phyloP scores from a whole-genome alignment of 2,888 invertebrate species.

The Plagodis dolabraria region DNA sequence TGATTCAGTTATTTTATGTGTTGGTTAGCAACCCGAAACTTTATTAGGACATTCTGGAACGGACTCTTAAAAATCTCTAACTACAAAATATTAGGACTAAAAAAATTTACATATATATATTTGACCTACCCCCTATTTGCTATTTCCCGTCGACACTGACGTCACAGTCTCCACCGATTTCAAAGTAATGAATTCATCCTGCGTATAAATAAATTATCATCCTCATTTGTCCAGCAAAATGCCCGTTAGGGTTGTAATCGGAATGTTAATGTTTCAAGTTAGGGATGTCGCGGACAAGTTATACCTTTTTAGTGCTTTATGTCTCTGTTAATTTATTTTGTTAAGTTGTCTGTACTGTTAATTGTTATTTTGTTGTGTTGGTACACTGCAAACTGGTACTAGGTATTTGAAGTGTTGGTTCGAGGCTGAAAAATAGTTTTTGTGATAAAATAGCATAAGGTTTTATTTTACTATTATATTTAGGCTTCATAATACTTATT shows the following conservation, averaged over 20 bases:
- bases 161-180: background rate
- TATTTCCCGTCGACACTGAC: background rate
- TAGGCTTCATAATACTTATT: no score
- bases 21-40: no score
- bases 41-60: no score
- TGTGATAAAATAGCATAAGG: no score
- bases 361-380: slow-evolving; percentile 22
- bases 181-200: slow-evolving; percentile 32
- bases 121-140: no score
- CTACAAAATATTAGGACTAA: no score
- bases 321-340: slow-evolving; percentile 39
- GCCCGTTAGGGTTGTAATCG: slow-evolving; percentile 36
- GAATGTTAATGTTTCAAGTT: slow-evolving; percentile 40
- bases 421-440: no score
- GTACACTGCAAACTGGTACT: background rate
- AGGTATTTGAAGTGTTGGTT: background rate
- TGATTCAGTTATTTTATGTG: no score
- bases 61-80: no score
- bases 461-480: no score
- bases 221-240: slow-evolving; percentile 38
- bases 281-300: slow-evolving; percentile 34
- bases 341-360: slow-evolving; percentile 29
- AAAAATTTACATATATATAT: no score
- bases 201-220: slow-evolving; percentile 46
- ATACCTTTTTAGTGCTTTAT: slow-evolving; percentile 37